Conservation (phyloP, 2,113 vertebrate genomes). For the Nibea coibor region DNA sequence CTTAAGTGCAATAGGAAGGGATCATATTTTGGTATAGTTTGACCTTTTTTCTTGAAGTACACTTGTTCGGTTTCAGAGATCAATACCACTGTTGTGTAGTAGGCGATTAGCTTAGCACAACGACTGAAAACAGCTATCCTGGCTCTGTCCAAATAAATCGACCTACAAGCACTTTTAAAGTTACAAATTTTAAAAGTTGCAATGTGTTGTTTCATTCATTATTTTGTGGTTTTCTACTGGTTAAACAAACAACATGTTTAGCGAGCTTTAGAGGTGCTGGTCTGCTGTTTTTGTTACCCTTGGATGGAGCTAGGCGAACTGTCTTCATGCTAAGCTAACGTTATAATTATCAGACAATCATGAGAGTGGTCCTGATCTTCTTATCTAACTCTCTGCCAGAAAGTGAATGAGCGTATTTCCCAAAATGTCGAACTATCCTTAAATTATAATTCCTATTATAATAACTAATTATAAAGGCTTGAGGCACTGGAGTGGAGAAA, state of each 20-base stretch:
- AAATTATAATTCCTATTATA: slow-evolving; percentile 4
- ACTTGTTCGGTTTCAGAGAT: not conserved
- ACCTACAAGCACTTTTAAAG: not conserved
- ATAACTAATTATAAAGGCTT: not conserved
- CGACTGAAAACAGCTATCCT: not conserved
- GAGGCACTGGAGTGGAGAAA: slow-evolving; percentile 15
- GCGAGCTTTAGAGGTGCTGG: not conserved
- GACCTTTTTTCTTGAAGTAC: slow-evolving; percentile 1
- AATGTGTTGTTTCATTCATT: too few relatives aligned
- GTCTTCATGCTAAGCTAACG: not conserved
- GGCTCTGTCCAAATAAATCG: not conserved
- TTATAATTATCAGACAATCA: not conserved
- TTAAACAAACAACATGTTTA: not conserved
- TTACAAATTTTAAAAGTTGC: too few relatives aligned
- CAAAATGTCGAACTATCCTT: slow-evolving; percentile 10
- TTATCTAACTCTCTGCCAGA: not conserved
- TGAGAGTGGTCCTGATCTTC: not conserved
- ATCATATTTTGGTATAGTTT: not conserved
- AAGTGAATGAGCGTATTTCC: not conserved
- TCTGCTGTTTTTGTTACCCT: not conserved
- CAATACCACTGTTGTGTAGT: not conserved
- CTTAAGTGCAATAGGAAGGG: not conserved
- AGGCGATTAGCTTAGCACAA: slow-evolving; percentile 1
- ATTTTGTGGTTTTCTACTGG: too few relatives aligned
- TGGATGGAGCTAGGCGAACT: not conserved